Conservation (phyloP, 53 echinoderm and acorn worm genomes). For the Echinarachnius parma region DNA sequence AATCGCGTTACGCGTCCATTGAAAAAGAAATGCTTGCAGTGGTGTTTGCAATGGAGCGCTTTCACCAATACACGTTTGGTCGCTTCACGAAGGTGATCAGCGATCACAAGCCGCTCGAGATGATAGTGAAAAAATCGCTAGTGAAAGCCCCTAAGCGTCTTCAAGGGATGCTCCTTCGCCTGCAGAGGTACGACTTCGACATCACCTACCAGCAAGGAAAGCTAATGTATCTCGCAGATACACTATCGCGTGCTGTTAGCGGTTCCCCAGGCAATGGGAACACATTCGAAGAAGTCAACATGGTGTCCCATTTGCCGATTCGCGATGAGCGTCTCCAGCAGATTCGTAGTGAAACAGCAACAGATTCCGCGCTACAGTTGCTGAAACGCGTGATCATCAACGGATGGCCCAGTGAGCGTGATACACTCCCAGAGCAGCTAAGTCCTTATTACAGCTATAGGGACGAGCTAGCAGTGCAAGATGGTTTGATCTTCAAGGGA, state of each 20-base stretch:
- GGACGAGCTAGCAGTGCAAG: constrained; percentile 29
- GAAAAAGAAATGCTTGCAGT: constrained; percentile 45
- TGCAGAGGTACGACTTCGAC: constrained; percentile 51
- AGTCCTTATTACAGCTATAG: constrained; percentile 26
- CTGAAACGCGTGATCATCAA: constrained; percentile 27
- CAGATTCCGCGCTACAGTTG: constrained; percentile 35
- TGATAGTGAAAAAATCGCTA: constrained; percentile 50
- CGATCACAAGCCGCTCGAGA: constrained; percentile 55
- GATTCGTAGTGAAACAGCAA: constrained; percentile 12
- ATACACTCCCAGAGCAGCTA: constrained; percentile 13
- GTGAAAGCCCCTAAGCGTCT: constrained; percentile 47
- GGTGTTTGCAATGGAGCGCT: constrained; percentile 22
- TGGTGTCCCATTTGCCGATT: constrained; percentile 28
- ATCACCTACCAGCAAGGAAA: constrained; percentile 42
- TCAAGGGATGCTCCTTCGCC: constrained; percentile 48
- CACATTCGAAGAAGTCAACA: constrained; percentile 30
- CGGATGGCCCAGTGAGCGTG: constrained; percentile 32
- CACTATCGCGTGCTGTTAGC: constrained; percentile 6
- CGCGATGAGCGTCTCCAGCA: constrained; percentile 41
- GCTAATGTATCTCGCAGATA: constrained; percentile 43
- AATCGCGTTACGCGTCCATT: constrained; percentile 45
- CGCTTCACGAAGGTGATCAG: constrained; percentile 36
- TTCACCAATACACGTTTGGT: constrained; percentile 42
- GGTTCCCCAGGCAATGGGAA: constrained; percentile 9
- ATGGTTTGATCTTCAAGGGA: constrained; percentile 43